Base-by-base conservation (phyloP, 2,797 vertebrate species). In the Semotilus atromaculatus region DNA sequence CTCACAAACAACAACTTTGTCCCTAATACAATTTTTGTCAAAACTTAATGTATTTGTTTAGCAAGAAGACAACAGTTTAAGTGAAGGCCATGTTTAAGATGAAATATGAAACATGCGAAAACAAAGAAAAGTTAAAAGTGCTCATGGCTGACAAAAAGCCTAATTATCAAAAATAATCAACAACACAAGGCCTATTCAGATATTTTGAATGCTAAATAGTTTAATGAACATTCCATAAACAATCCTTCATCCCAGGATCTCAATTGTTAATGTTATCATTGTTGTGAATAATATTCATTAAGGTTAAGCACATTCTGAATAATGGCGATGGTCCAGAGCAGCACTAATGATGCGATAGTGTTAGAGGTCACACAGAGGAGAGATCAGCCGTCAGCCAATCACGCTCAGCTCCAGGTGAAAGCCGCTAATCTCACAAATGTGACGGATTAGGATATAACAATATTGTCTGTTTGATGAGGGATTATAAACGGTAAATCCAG, bases 391-490 rank as follows among this genome's bases (percentile, higher is more conserved):
- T 89, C 90, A 80, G 89, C 90, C 85, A 84, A 88, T 86, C 88
- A 90, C 76, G 86, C 88, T 86, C 89, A 70, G 85, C 89, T 86
- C 91, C 90, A 84, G 80, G 91, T 91, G 90, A 90, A 89, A 93
- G 93, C 90, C 85, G 89, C 93, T 95, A 94, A 94, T 94, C 95
- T 94, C 92, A 92, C 92, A 93, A 93, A 91, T 92, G 89, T 89
- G 92, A 88, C 87, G 94, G 95, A 95, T 95, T 95, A 95, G 93
- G 91, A 93, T 91, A 89, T 90, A 90, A 92, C 91, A 94, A 94
- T 96, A 95, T 95, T 95, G 94, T 94, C 92, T 94, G 94, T 95
- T 95, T 96, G 95, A 96, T 95, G 94, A 95, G 94, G 94, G 95
- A 95, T 96, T 96, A 95, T 94, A 93, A 94, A 94, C 91, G 91